Base-by-base conservation (phyloP, 2,888 invertebrate genomes). In the Carterocephalus palaemon region DNA sequence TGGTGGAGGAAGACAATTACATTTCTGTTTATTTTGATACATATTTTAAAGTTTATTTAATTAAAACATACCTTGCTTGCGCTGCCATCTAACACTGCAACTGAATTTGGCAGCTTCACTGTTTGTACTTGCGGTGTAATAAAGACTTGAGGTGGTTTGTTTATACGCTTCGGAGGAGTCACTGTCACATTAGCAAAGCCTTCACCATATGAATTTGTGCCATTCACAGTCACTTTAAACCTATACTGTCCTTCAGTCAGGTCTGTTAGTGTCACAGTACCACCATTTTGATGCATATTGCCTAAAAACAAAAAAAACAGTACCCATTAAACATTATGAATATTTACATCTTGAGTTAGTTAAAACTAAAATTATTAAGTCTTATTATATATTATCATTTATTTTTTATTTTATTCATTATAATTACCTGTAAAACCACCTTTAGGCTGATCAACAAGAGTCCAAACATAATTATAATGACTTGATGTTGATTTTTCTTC, bases 171-270 rank as follows among this genome's bases (percentile, higher is more conserved):
- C 20, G 93, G 95, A 63, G 96, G 95, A 56, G 93, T 69, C 7
- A 98, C 97, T 0, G 95, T 96, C 2, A 98, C 95, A 70, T 97
- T 97, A 0, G 95, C 96, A 57, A 91, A 92, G 0, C 94, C 92
- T 67, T 94, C 94, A 2, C 95, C 95, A 60, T 91, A 93, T 0
- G 92, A 90, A 53, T 88, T 90, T 1, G 91, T 90, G 4, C 92
- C 93, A n/a, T 93, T 94, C 0, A 96, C 97, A 2, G 92, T 91
- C 55, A 88, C 82, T 75, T 95, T 95, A 70, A 98, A 97, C 4
- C 92, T 91, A 73, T 97, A 98, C 43, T 95, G 83, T 0, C 98
- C 98, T 70, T 95, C 93, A 0, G 93, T 92, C 4, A 97, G 89
- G 64, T 95, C 93, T 7, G 93, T 93, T 9, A 97, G 85, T 48